Evolutionary conservation across 1,140 invertebrate species (phyloP).

Genomic region (Euura lappo): DNA sequence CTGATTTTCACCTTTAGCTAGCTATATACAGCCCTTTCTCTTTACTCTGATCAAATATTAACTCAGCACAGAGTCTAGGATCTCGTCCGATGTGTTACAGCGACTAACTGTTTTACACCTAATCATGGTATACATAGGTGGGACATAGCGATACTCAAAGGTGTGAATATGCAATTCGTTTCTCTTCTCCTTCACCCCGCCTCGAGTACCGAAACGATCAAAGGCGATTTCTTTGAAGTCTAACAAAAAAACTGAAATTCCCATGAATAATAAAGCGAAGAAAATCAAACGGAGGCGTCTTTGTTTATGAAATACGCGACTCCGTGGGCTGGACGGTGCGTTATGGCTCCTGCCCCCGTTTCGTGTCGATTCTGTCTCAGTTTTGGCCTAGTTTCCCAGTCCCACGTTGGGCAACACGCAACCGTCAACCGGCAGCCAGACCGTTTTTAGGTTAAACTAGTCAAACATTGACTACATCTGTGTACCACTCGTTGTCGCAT

Average conservation of each 20-base stretch:
- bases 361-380: not conserved
- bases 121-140: too few relatives aligned
- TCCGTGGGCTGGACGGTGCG: not conserved
- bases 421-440: not conserved
- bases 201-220: too few relatives aligned
- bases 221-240: too few relatives aligned
- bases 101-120: not conserved
- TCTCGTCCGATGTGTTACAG: not conserved
- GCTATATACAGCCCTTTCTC: constrained; percentile 6
- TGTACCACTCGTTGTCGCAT: not conserved
- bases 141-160: too few relatives aligned
- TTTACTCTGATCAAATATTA: constrained; percentile 2
- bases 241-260: too few relatives aligned
- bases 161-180: too few relatives aligned
- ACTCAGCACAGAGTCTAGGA: not conserved
- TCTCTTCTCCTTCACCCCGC: too few relatives aligned
- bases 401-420: constrained; percentile 10
- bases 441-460: constrained; percentile 15
- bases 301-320: not conserved
- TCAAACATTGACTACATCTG: not conserved
- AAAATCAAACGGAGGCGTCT: too few relatives aligned
- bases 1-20: not conserved
- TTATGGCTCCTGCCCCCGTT: not conserved
- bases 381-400: constrained; percentile 11
- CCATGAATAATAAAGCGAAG: too few relatives aligned